Conservation (phyloP, 2,113 vertebrate genomes). For the Cervus canadensis region DNA sequence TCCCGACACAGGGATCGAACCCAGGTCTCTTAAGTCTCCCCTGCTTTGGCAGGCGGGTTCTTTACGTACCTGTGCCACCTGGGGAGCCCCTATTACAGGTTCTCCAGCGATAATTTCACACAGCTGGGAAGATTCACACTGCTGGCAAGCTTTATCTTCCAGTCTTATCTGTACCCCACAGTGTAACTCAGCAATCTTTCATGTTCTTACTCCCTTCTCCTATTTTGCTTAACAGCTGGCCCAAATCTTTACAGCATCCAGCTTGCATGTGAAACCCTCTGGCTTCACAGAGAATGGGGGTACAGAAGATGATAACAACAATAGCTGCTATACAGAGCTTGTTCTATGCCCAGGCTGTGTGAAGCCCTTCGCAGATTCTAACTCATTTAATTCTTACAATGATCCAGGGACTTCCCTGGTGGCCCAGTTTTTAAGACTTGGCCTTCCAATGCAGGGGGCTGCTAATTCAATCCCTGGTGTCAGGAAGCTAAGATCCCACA, state of each 20-base stretch:
- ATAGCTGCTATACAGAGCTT: accelerated
- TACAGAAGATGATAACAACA: accelerated
- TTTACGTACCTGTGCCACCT: not conserved
- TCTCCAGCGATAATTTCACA: not conserved
- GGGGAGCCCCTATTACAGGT: not conserved
- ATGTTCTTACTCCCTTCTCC: not conserved
- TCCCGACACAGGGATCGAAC: not conserved
- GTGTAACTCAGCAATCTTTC: not conserved
- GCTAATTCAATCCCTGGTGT: not conserved
- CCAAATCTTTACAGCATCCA: not conserved
- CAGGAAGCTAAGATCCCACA: not conserved
- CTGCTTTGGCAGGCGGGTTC: not conserved
- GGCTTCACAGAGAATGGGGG: not conserved
- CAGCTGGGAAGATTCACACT: not conserved
- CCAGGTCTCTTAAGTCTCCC: not conserved
- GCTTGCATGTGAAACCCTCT: not conserved
- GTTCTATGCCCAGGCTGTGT: not conserved
- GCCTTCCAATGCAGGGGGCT: not conserved
- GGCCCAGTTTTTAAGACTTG: not conserved
- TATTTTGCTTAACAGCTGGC: not conserved
- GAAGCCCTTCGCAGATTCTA: not conserved
- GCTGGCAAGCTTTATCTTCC: not conserved
- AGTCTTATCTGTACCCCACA: not conserved
- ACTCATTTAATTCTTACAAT: not conserved
- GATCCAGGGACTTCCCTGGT: not conserved